phyloP scores from a whole-genome alignment of 2,888 invertebrate genomes.

The Sceliomorpha sp. region DNA sequence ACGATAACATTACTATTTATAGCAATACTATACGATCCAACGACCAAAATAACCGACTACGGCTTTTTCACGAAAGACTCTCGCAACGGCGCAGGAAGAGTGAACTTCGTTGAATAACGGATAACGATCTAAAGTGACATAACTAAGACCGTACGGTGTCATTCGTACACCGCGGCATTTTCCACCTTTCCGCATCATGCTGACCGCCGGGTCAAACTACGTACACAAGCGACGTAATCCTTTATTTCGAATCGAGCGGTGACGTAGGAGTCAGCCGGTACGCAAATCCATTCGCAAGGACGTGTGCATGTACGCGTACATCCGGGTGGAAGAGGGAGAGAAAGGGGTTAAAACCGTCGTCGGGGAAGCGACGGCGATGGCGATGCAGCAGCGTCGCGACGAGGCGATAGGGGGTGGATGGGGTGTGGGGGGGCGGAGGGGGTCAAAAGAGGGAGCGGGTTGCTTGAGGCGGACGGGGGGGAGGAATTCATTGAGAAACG shows the following conservation, averaged over 20 bases:
- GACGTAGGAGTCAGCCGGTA: slow-evolving; percentile 25
- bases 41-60: no score
- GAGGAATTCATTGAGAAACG: slow-evolving; percentile 73
- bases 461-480: slow-evolving; percentile 39
- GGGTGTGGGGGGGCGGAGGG: slow-evolving; percentile 27
- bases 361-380: not conserved
- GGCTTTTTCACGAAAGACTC: no score
- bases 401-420: slow-evolving; percentile 6
- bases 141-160: no score
- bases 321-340: slow-evolving; percentile 6
- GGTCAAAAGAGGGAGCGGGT: slow-evolving; percentile 18
- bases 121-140: no score
- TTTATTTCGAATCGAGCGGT: slow-evolving; percentile 22
- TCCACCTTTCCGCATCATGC: no score
- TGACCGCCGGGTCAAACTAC: slow-evolving; percentile 13
- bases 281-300: slow-evolving; percentile 28
- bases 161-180: no score
- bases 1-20: no score
- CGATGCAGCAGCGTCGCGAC: not conserved
- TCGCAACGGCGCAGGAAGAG: no score
- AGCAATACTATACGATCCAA: no score
- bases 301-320: not conserved
- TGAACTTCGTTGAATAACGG: no score
- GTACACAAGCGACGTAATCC: slow-evolving; percentile 26
- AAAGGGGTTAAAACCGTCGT: not conserved